Base-by-base conservation (phyloP, 1,140 invertebrate genomes). In the Penaeus chinensis region DNA sequence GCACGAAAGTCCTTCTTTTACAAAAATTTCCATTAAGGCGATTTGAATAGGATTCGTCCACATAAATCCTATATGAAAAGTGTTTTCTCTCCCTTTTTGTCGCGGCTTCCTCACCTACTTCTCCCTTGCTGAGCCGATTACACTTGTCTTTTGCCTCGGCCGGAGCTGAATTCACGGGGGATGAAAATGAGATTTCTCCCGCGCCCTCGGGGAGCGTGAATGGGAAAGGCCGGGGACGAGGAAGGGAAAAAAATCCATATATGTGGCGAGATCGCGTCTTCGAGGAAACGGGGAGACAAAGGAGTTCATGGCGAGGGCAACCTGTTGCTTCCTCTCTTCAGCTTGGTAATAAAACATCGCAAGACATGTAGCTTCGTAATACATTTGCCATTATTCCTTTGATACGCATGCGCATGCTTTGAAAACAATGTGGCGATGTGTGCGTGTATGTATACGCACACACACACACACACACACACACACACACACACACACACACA, bases 1-100 rank as follows among this genome's bases (percentile, higher is more conserved):
- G 42, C n/a, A 71, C 71, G 10, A 74, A 62, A 82, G 65, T 65
- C 79, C 24, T 65, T 62, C 65, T 82, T 82, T 24, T 63, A 32
- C 65, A 27, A 69, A 69, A 69, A 82, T 82, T 54, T 82, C 81
- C 81, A 82, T 69, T 69, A 69, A 82, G 81, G 62, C 62, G 63
- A 82, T 82, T 82, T 82, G 81, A 82, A 82, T 82, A 69, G 63
- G 81, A 82, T 82, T 82, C 37, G 19, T 69, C 42, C 81, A 32
- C 8, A 22, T 27, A 69, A 69, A 82, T 82, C 63, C 63, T 47
- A 65, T 47, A 47, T 82, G 63, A 82, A 82, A 82, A 82, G 32
- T 69, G 81, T 74, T 74, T 74, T 74, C 42, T 32, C n/a, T 10
- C 13, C 20, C 24, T 13, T 74, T 82, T 32, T 42, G 19, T 22